Conservation (phyloP, 2,888 invertebrate species). For the Papilio elwesi region DNA sequence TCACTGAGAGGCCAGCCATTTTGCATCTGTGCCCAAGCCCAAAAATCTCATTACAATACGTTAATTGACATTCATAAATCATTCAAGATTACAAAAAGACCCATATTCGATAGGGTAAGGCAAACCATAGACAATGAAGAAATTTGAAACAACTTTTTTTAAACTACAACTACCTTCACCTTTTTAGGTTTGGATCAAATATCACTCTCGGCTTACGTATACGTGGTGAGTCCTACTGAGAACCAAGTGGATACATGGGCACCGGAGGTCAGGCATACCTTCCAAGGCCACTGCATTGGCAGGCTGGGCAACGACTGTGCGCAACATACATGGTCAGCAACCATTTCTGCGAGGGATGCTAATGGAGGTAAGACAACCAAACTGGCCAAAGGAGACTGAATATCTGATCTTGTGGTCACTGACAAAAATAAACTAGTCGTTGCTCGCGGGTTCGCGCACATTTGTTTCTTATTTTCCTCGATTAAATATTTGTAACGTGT, state of each 20-base stretch:
- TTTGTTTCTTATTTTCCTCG: too few relatives aligned
- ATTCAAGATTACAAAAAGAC: too few relatives aligned
- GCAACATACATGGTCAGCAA: conserved; percentile 88
- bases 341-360: conserved; percentile 87
- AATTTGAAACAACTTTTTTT: neutral
- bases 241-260: conserved; percentile 75
- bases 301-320: conserved; percentile 84
- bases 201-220: conserved; percentile 71
- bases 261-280: conserved; percentile 85
- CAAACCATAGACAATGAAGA: too few relatives aligned
- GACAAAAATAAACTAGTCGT: too few relatives aligned
- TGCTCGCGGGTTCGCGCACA: too few relatives aligned
- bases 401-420: too few relatives aligned
- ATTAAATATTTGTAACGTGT: too few relatives aligned
- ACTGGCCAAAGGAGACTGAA: neutral
- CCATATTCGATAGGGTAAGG: too few relatives aligned
- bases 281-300: conserved; percentile 86
- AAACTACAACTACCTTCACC: neutral
- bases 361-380: conserved; percentile 79
- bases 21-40: too few relatives aligned
- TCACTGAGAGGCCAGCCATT: too few relatives aligned
- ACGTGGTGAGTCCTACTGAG: conserved; percentile 61
- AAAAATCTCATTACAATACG: too few relatives aligned
- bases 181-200: conserved; percentile 67
- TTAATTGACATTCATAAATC: too few relatives aligned